phyloP scores from a whole-genome alignment of 2,113 vertebrate genomes.

The Sitta europaea region DNA sequence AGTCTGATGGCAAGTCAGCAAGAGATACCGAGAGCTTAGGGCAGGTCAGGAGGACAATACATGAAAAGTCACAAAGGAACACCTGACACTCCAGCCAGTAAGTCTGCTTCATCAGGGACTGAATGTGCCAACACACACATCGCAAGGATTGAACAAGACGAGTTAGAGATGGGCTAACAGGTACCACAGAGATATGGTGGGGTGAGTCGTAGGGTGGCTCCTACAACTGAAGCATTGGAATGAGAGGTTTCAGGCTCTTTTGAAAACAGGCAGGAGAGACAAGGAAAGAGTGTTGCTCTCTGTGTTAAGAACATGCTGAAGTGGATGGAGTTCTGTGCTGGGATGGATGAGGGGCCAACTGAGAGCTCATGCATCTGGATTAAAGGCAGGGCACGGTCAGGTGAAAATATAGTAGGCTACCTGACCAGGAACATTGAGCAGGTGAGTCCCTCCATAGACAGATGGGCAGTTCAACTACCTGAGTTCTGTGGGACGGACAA shows the following conservation, averaged over 20 bases:
- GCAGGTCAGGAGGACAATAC: not conserved
- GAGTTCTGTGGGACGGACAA: not conserved
- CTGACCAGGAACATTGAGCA: not conserved
- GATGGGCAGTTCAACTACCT: not conserved
- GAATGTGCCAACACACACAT: not conserved
- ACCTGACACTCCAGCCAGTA: not conserved
- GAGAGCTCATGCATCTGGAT: not conserved
- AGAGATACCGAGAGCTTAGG: not conserved
- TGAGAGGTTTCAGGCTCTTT: not conserved
- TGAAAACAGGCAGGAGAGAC: not conserved
- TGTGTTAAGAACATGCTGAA: not conserved
- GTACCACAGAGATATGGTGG: not conserved
- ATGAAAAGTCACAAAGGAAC: not conserved
- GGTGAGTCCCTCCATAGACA: not conserved
- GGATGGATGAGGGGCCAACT: not conserved
- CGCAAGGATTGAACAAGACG: no score
- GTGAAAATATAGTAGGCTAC: no score
- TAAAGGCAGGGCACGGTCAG: not conserved
- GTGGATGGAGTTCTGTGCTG: not conserved
- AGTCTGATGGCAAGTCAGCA: not conserved
- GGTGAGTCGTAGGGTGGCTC: no score
- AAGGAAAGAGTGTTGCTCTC: not conserved
- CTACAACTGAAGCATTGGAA: fast-evolving
- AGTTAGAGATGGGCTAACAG: not conserved
- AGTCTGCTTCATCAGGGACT: not conserved